Evolutionary conservation across 1,140 invertebrate genomes (phyloP), one percentile per base, ranked within the genome.

Genomic region (Lasioglossum albipes): DNA sequence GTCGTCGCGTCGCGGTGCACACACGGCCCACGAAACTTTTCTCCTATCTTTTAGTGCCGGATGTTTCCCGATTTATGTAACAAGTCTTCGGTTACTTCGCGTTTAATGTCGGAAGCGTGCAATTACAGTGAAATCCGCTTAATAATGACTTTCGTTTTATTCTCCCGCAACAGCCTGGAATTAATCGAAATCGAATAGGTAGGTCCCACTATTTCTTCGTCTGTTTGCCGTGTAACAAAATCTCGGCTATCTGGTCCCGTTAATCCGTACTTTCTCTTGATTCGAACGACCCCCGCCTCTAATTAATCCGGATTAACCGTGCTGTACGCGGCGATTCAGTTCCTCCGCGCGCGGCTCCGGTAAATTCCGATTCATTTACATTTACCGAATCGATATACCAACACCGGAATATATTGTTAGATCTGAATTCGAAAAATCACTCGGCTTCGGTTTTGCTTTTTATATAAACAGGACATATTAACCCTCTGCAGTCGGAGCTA

Each of bases 11-110:
- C 52, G 52, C 52, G 6, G 57, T 7, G 18, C 57, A 9, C 57
- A 59, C 57, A 20, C 57, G 57, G 9, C n/a, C 57, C 57, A 59
- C 57, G 20, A n/a, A 59, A 59, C 57, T 59, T 59, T n/a, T 59
- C 20, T 59, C 57, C 18, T n/a, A n/a, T n/a, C 57, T n/a, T 59
- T 59, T 59, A 59, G 18, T 9, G 18, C 18, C 57, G n/a, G 57
- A n/a, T 59, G 57, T 59, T 59, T 59, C 22, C 57, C 20, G 57
- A 59, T 59, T 59, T n/a, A 59, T 59, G 57, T 59, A 59, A 59
- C 57, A 9, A n/a, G 57, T 9, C 57, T 59, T n/a, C 57, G 20
- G 57, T n/a, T n/a, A 20, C 18, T 9, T 59, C 57, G 57, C 9
- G 18, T n/a, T 59, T n/a, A 59, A 59, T n/a, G 57, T 59, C 57